Evolutionary conservation across 2,797 vertebrate species (phyloP).

Genomic region (Tiaroga cobitis): DNA sequence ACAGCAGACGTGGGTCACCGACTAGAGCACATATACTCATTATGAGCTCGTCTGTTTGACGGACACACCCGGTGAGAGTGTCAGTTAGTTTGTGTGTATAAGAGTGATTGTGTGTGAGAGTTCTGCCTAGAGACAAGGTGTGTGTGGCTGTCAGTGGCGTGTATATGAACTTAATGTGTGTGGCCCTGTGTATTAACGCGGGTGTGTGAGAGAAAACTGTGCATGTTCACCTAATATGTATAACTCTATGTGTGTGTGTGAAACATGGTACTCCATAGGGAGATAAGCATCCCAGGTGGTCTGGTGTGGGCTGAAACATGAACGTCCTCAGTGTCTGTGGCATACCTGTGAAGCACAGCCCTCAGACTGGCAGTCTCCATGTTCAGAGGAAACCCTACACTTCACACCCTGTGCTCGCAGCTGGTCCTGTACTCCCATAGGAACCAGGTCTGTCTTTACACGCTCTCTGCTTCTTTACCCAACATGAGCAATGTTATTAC

Average conservation of each 20-base stretch:
- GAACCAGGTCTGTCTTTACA: constrained; percentile 70
- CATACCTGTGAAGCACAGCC: constrained; percentile 58
- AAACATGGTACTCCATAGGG: constrained; percentile 50
- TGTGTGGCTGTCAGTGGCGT: constrained; percentile 23
- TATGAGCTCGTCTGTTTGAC: constrained; percentile 35
- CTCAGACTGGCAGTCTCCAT: constrained; percentile 60
- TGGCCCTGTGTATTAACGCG: constrained; percentile 19
- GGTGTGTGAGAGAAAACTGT: constrained; percentile 34
- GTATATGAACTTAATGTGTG: constrained; percentile 43
- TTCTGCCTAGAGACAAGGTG: constrained; percentile 22
- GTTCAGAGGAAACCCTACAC: constrained; percentile 76
- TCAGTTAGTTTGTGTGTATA: constrained; percentile 50
- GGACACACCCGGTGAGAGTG: constrained; percentile 43
- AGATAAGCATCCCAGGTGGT: constrained; percentile 75
- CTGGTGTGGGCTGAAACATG: constrained; percentile 62
- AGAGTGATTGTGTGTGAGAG: constrained; percentile 41
- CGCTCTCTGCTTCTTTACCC: constrained; percentile 64
- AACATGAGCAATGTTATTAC: constrained; percentile 71
- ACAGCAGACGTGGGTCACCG: constrained; percentile 72
- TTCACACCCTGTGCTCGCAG: constrained; percentile 71
- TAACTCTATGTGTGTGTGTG: constrained; percentile 35
- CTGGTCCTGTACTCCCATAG: constrained; percentile 65
- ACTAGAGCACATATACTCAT: constrained; percentile 62
- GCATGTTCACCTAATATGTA: constrained; percentile 55
- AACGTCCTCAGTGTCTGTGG: constrained; percentile 40